phyloP scores from a whole-genome alignment of 2,888 invertebrate genomes.

The Habroteleia sp. region DNA sequence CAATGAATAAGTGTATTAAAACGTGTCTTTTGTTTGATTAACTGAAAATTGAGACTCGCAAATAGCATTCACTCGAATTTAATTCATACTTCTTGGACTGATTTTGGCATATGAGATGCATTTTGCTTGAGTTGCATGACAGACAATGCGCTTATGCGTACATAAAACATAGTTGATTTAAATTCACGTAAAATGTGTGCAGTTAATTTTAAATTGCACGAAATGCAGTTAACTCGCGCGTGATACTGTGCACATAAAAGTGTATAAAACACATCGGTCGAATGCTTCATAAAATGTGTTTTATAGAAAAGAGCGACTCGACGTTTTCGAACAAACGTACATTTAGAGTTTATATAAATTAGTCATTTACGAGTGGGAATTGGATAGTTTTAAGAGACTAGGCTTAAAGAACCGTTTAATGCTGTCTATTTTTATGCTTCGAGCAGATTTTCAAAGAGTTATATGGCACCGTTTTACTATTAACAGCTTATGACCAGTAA shows the following conservation, averaged over 20 bases:
- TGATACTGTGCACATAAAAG: constrained; percentile 37
- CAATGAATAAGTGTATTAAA: no score
- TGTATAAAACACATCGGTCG: constrained; percentile 41
- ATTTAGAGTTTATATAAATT: constrained; percentile 30
- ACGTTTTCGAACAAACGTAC: constrained; percentile 21
- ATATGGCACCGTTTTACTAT: constrained; percentile 9
- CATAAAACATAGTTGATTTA: constrained; percentile 53
- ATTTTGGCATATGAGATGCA: constrained; percentile 35
- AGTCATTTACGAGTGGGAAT: constrained; percentile 22
- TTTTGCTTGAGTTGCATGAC: constrained; percentile 42
- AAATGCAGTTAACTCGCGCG: constrained; percentile 38
- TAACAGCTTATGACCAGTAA: constrained; percentile 4
- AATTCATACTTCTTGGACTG: constrained; percentile 11
- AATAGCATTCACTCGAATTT: constrained; percentile 21
- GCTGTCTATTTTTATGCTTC: not conserved
- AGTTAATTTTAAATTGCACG: constrained; percentile 51
- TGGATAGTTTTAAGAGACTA: constrained; percentile 9
- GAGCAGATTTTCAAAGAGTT: not conserved
- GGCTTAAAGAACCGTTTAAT: constrained; percentile 5
- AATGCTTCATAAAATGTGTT: constrained; percentile 47
- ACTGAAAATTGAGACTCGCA: no score
- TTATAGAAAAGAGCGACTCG: constrained; percentile 37
- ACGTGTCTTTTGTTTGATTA: no score
- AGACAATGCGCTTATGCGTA: constrained; percentile 20
- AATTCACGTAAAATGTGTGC: constrained; percentile 48